Conservation (phyloP, 2,113 vertebrate species). For the Bos javanicus region DNA sequence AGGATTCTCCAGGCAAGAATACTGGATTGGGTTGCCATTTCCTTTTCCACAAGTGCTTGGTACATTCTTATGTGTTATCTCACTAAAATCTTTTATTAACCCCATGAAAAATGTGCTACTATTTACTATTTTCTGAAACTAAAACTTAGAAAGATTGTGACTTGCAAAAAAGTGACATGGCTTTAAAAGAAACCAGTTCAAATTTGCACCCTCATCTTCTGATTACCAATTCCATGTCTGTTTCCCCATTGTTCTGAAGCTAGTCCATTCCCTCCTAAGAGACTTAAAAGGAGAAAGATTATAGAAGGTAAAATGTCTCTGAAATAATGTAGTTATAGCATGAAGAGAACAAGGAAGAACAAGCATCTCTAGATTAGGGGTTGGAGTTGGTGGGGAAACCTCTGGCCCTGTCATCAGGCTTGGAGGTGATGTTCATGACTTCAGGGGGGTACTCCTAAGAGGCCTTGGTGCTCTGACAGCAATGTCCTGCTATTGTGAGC, state of each 20-base stretch:
- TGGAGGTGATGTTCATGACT: neutral
- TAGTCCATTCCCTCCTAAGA: neutral
- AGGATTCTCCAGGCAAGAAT: neutral
- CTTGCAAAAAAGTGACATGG: neutral
- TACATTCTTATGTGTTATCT: neutral
- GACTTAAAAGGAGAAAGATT: neutral
- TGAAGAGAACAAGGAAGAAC: neutral
- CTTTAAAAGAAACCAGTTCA: neutral
- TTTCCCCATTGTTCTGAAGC: neutral
- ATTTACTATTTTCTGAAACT: neutral
- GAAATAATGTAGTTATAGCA: neutral
- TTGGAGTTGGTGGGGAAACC: neutral
- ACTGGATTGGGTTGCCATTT: neutral
- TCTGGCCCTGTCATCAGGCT: neutral
- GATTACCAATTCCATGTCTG: neutral
- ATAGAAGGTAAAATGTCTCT: neutral
- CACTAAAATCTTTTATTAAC: neutral
- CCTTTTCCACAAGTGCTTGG: neutral
- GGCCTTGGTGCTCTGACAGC: slow-evolving; percentile 29
- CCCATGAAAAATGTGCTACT: neutral
- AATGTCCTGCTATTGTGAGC: slow-evolving; percentile 50
- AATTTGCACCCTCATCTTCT: neutral
- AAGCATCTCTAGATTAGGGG: neutral
- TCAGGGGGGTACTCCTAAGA: neutral
- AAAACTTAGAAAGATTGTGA: neutral